phyloP scores from a whole-genome alignment of 2,888 invertebrate species.

The Ectemnius continuus region DNA sequence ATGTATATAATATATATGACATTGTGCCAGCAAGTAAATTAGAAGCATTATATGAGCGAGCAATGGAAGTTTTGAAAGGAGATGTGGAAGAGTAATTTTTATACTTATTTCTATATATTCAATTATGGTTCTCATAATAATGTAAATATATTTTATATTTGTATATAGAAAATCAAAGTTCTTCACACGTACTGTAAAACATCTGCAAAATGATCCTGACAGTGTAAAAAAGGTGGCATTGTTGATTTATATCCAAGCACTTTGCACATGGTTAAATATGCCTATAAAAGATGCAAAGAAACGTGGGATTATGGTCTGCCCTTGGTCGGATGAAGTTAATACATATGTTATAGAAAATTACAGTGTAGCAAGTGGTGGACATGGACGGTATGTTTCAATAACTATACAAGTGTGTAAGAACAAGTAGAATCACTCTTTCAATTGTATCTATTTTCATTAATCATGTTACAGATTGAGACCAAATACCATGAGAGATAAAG shows the following conservation, averaged over 20 bases:
- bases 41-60: constrained; percentile 61
- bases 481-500: constrained; percentile 70
- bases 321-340: constrained; percentile 61
- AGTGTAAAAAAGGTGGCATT: constrained; percentile 63
- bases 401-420: not conserved
- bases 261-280: constrained; percentile 66
- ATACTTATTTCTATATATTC: not conserved
- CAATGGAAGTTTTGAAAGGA: constrained; percentile 56
- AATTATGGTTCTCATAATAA: not conserved
- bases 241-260: constrained; percentile 67
- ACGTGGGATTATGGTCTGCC: constrained; percentile 56
- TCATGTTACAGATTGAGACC: constrained; percentile 68
- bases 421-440: not conserved
- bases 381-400: constrained; percentile 65
- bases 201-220: constrained; percentile 49
- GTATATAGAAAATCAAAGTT: constrained; percentile 61
- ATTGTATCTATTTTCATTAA: constrained; percentile 7
- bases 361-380: constrained; percentile 58
- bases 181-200: constrained; percentile 53
- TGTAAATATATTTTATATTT: not conserved
- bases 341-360: constrained; percentile 65
- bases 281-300: constrained; percentile 65
- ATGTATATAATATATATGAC: constrained; percentile 72
- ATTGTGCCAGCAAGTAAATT: constrained; percentile 70
- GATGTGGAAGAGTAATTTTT: constrained; percentile 56